These are phyloP conservation scores for Alloscopus bannaensis DNA, from an alignment of 2,888 invertebrate species.

Conservation along the genomic window DNA sequence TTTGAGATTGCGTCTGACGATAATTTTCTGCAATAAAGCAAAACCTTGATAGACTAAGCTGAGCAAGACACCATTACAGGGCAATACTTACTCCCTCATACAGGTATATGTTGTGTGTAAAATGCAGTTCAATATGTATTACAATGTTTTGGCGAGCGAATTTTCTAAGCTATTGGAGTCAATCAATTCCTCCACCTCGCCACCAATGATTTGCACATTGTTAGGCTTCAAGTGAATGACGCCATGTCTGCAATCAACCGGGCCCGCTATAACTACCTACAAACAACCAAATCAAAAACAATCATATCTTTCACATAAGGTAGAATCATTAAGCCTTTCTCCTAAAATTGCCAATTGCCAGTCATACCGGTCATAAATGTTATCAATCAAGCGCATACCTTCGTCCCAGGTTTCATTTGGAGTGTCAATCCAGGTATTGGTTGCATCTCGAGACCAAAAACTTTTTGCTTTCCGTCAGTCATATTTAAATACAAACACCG, in stretches of 20 bases:
- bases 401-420: conserved; percentile 75
- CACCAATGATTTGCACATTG: conserved; percentile 82
- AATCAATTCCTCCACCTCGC: conserved; percentile 82
- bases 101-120: too few species aligned
- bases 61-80: too few species aligned
- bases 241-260: conserved; percentile 83
- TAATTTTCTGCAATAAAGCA: too few species aligned
- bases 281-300: conserved; percentile 17
- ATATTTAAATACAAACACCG: conserved; percentile 84
- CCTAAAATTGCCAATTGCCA: too few species aligned
- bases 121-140: too few species aligned
- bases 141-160: conserved; percentile 79
- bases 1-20: too few species aligned
- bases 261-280: conserved; percentile 83
- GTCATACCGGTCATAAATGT: neutral
- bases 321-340: too few species aligned
- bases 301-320: neutral
- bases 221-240: conserved; percentile 81
- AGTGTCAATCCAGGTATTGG: conserved; percentile 75
- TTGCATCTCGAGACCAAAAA: conserved; percentile 84
- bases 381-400: conserved; percentile 74
- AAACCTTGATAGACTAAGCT: too few species aligned
- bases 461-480: conserved; percentile 85
- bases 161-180: conserved; percentile 80
- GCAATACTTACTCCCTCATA: too few species aligned